Conservation (phyloP, 2,797 vertebrate genomes). For the Catostomus latipinnis region DNA sequence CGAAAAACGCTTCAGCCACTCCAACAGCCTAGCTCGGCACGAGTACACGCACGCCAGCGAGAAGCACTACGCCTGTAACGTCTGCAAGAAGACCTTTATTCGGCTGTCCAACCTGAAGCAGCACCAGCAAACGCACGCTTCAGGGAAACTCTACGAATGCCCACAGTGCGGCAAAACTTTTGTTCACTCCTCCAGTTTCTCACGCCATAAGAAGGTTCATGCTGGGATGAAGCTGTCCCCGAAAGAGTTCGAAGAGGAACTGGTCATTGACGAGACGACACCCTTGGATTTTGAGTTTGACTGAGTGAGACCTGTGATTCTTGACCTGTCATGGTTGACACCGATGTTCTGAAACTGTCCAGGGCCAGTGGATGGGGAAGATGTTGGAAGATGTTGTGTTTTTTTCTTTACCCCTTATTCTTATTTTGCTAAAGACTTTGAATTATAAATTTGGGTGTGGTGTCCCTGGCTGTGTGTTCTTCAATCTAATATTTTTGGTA, state of each 20-base stretch:
- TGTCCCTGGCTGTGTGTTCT: constrained; percentile 43
- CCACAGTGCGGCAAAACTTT: constrained; percentile 78
- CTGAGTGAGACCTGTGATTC: constrained; percentile 58
- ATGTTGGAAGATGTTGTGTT: neutral
- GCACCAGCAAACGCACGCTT: constrained; percentile 66
- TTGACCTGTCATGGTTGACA: neutral
- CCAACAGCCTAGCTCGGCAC: constrained; percentile 70
- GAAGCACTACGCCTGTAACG: constrained; percentile 60
- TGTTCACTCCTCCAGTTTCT: constrained; percentile 80
- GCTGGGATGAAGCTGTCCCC: constrained; percentile 64
- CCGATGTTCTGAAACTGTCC: constrained; percentile 9
- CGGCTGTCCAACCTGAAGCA: constrained; percentile 67
- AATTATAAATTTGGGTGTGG: constrained; percentile 46
- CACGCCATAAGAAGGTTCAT: constrained; percentile 79
- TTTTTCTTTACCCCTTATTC: neutral
- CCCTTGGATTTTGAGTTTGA: constrained; percentile 78
- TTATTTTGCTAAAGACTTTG: constrained; percentile 38
- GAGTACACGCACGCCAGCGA: constrained; percentile 67
- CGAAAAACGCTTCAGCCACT: constrained; percentile 71
- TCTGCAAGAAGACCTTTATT: constrained; percentile 63
- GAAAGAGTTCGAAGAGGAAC: constrained; percentile 62
- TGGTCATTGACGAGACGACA: constrained; percentile 71
- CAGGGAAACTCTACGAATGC: constrained; percentile 76
- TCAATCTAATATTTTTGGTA: constrained; percentile 26
- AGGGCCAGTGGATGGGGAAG: constrained; percentile 31